Evolutionary conservation across 2,113 vertebrate genomes (phyloP).

Genomic region (Myxocyprinus asiaticus): DNA sequence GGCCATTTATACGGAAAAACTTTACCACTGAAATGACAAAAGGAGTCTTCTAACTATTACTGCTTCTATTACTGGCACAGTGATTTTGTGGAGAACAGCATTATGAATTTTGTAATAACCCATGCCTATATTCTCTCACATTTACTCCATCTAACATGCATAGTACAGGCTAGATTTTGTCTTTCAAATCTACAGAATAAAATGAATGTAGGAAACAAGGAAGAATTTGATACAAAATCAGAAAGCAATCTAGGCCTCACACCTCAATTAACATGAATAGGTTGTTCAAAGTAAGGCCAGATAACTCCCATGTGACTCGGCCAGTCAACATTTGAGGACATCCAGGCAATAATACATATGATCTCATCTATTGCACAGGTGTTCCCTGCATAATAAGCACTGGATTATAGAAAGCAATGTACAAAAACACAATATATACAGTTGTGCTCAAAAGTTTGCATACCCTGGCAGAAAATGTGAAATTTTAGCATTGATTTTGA

Average conservation of each 20-base stretch:
- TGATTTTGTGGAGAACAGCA: neutral
- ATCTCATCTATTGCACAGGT: neutral
- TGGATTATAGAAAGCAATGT: too few relatives aligned
- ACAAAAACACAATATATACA: too few relatives aligned
- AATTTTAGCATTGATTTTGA: too few relatives aligned
- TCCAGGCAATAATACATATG: neutral
- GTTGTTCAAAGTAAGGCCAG: constrained; percentile 5
- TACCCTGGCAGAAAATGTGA: too few relatives aligned
- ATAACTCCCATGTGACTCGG: neutral
- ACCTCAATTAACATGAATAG: neutral
- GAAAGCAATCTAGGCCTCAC: neutral
- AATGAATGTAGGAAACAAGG: neutral
- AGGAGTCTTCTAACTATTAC: constrained; percentile 20
- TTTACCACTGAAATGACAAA: neutral
- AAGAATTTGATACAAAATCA: neutral
- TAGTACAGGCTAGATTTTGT: neutral
- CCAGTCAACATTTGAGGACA: constrained; percentile 1
- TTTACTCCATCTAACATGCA: neutral
- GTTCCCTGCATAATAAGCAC: neutral
- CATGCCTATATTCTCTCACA: neutral
- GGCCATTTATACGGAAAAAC: constrained; percentile 10
- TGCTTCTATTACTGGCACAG: neutral
- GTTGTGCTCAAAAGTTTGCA: too few relatives aligned
- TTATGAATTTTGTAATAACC: neutral
- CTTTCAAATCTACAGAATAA: neutral